Evolutionary conservation across 2,888 invertebrate species (phyloP).

Genomic region (Neuroscelio doddi): DNA sequence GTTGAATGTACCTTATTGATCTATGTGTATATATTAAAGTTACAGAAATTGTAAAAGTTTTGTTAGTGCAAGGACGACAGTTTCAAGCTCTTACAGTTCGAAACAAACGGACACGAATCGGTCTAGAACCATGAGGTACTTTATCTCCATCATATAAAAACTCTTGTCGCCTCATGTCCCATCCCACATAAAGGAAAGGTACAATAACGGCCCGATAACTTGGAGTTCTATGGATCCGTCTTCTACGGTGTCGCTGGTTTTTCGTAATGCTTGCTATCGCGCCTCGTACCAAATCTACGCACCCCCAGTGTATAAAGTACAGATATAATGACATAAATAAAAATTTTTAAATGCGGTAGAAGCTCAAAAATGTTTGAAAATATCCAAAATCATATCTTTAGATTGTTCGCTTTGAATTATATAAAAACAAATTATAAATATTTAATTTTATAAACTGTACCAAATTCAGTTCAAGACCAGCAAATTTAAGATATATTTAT

Average conservation of each 20-base stretch:
- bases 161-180: constrained; percentile 18
- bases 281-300: constrained; percentile 28
- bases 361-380: too few relatives aligned
- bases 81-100: constrained; percentile 16
- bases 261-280: constrained; percentile 17
- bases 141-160: constrained; percentile 45
- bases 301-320: background rate
- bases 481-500: too few relatives aligned
- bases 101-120: constrained; percentile 33
- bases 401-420: too few relatives aligned
- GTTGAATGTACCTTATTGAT: constrained; percentile 19
- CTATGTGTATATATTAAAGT: constrained; percentile 23
- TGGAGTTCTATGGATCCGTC: constrained; percentile 33
- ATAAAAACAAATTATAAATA: too few relatives aligned
- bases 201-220: constrained; percentile 46
- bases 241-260: constrained; percentile 20
- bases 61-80: constrained; percentile 19
- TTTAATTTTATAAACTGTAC: too few relatives aligned
- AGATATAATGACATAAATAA: too few relatives aligned
- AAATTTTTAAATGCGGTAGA: too few relatives aligned
- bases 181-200: constrained; percentile 27
- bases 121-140: constrained; percentile 30
- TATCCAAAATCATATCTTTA: too few relatives aligned
- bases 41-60: constrained; percentile 30
- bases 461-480: too few relatives aligned